phyloP scores from a whole-genome alignment of 92 coral and sea anemone genomes.

The Heliopora coerulea region DNA sequence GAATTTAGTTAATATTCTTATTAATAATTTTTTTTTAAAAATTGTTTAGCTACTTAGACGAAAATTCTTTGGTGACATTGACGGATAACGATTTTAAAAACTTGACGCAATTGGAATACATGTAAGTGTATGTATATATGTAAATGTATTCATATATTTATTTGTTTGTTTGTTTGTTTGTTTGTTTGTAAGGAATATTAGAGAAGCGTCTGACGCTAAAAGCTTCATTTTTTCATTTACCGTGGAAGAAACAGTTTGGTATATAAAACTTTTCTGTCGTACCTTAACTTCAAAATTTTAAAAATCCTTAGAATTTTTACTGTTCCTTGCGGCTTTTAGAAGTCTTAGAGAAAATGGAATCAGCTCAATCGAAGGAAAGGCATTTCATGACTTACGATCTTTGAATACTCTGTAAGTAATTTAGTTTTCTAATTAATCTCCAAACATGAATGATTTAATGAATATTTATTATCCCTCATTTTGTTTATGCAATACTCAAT shows the following conservation, averaged over 20 bases:
- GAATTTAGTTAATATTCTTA: too few relatives aligned
- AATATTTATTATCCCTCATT: background rate
- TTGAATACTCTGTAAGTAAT: conserved; percentile 13
- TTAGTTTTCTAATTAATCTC: background rate
- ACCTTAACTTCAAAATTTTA: background rate
- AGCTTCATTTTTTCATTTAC: too few relatives aligned
- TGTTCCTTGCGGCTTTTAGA: background rate
- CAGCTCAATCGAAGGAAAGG: background rate
- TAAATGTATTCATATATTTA: too few relatives aligned
- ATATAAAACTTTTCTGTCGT: too few relatives aligned
- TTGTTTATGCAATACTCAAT: too few relatives aligned
- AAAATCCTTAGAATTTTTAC: background rate
- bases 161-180: background rate
- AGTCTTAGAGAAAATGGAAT: background rate
- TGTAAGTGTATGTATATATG: conserved; percentile 3
- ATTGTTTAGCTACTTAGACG: conserved; percentile 2
- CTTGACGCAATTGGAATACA: conserved; percentile 12
- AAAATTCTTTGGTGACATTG: background rate
- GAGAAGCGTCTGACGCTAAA: too few relatives aligned
- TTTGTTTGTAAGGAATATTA: too few relatives aligned
- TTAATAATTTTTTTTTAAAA: background rate
- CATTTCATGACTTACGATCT: background rate
- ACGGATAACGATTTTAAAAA: background rate
- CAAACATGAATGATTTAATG: background rate
- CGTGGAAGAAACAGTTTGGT: too few relatives aligned